Evolutionary conservation across 2,113 vertebrate genomes (phyloP).

Genomic region (Dissostichus mawsoni): DNA sequence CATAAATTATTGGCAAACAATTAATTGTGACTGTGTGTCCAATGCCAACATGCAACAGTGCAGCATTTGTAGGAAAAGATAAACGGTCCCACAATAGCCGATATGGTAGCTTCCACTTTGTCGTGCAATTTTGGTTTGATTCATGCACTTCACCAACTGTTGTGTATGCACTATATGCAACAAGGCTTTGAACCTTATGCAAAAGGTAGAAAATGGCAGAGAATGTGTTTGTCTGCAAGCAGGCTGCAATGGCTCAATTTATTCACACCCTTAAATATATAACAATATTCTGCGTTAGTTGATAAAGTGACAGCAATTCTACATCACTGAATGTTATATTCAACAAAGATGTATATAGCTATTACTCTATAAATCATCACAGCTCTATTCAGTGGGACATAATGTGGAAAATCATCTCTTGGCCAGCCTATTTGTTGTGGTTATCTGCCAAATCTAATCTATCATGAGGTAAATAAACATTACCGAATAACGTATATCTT

Average conservation of each 20-base stretch:
- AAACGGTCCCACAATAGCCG: constrained; percentile 13
- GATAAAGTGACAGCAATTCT: constrained; percentile 30
- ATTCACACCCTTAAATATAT: constrained; percentile 26
- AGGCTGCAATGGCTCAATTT: constrained; percentile 6
- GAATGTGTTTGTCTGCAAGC: neutral
- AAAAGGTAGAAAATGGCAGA: constrained; percentile 3
- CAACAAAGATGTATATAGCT: constrained; percentile 42
- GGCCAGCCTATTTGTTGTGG: constrained; percentile 4
- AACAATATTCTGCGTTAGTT: neutral
- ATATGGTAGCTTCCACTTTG: neutral
- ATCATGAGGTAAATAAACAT: constrained; percentile 28
- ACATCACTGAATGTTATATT: constrained; percentile 43
- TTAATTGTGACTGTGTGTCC: constrained; percentile 7
- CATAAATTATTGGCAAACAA: constrained; percentile 23
- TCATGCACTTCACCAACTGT: constrained; percentile 14
- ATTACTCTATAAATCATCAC: constrained; percentile 47
- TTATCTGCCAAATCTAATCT: constrained; percentile 23
- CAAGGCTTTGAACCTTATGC: neutral
- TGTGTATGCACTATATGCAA: neutral
- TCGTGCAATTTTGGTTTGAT: neutral
- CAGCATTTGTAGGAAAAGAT: constrained; percentile 33
- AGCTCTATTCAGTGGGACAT: neutral
- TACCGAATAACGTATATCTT: constrained; percentile 20
- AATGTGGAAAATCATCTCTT: constrained; percentile 39
- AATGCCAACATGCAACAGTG: constrained; percentile 19